Base-by-base conservation (phyloP, 2,797 vertebrate genomes). In the Cyclopterus lumpus region DNA sequence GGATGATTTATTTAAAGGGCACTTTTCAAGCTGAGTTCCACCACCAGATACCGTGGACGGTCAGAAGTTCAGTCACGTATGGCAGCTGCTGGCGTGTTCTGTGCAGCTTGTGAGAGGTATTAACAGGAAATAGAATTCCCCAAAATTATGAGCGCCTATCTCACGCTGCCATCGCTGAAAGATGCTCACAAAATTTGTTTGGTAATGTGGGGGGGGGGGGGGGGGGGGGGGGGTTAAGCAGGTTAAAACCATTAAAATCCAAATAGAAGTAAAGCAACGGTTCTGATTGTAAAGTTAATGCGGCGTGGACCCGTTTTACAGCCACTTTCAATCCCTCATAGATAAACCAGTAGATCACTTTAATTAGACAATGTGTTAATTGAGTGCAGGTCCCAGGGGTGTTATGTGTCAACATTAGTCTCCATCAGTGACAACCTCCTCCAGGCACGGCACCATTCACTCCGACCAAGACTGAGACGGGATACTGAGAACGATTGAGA, bases 281-380 rank as follows among this genome's bases (percentile, higher is more conserved):
- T 75, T 76, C 82, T 77, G 89, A 88, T 91, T 86, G 87, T 91
- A 66, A 92, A 93, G 89, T 93, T 94, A 93, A 93, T 90, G 91
- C 72, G 57, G 86, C 85, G 59, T 83, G 84, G 88, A 83, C 68
- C 59, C 71, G 61, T 92, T 95, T 94, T 85, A 92, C 57, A 82
- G 82, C 87, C 80, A 80, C 83, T 85, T 87, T 82, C 82, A 90
- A 86, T 90, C 85, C 87, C 86, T 85, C 84, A 85, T 86, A 81
- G 87, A 92, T 91, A 92, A 90, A 89, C 81, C 90, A 81, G 79
- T 93, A 90, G 87, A 93, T 94, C 89, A 91, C 91, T 94, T 94
- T 93, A 93, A 95, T 95, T 94, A 93, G 93, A 93, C 92, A 93
- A 87, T 77, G 91, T 93, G 93, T 93, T 94, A 93, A 95, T 94